phyloP scores from a whole-genome alignment of 2,888 invertebrate genomes.

The Epinotia demarniana region DNA sequence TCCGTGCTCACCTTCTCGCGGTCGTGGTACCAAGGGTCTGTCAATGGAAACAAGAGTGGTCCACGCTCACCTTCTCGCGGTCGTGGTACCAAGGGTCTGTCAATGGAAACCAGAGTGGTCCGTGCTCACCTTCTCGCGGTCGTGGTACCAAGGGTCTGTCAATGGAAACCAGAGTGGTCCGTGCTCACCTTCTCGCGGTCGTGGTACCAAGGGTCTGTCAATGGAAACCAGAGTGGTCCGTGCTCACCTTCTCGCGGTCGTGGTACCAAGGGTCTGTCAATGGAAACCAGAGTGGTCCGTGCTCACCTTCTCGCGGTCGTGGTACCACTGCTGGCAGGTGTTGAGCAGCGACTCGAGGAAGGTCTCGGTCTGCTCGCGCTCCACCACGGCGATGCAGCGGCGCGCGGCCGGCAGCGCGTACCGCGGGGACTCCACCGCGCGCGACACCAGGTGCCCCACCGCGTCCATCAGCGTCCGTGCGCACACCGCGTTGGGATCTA shows the following conservation, averaged over 20 bases:
- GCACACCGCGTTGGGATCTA: conserved; percentile 90
- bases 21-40: neutral
- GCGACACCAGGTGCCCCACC: conserved; percentile 91
- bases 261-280: too few species aligned
- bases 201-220: conserved; percentile 84
- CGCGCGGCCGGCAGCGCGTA: conserved; percentile 94
- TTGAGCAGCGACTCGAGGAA: conserved; percentile 95
- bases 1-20: neutral
- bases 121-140: neutral
- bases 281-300: neutral
- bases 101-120: neutral
- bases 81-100: too few species aligned
- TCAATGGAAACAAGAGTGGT: too few species aligned
- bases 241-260: too few species aligned
- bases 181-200: conserved; percentile 87
- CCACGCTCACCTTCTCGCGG: too few species aligned
- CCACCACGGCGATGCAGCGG: conserved; percentile 93
- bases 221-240: conserved; percentile 54
- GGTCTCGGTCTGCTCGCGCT: conserved; percentile 94
- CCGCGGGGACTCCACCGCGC: conserved; percentile 91
- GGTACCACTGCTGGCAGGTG: conserved; percentile 95
- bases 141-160: neutral
- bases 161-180: too few species aligned
- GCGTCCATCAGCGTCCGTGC: conserved; percentile 91
- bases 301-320: conserved; percentile 89